These are phyloP conservation scores for Labeo catla DNA, from an alignment of 2,113 vertebrate species.

Conservation along the genomic window DNA sequence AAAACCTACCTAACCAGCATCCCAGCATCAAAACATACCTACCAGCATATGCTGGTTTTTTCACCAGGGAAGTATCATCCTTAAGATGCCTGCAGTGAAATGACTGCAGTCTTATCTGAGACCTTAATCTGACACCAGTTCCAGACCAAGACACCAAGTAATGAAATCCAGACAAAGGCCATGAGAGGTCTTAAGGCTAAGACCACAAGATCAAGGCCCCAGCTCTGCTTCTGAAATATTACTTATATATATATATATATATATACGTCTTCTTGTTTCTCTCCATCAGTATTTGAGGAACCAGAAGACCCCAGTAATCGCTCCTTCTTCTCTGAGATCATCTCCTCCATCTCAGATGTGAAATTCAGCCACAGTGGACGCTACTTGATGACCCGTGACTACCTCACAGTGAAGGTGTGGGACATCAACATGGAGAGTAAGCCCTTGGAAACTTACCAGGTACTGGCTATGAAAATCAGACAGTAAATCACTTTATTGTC, in stretches of 20 bases:
- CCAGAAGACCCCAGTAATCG: conserved; percentile 88
- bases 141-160: not conserved
- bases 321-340: conserved; percentile 91
- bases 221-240: not conserved
- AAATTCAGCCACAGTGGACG: conserved; percentile 91
- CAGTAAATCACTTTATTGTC: not conserved
- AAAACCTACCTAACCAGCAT: too few relatives aligned
- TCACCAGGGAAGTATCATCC: not conserved
- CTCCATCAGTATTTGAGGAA: conserved; percentile 84
- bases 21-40: too few relatives aligned
- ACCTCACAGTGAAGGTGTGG: conserved; percentile 90
- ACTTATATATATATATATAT: not conserved
- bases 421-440: conserved; percentile 91
- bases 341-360: conserved; percentile 91
- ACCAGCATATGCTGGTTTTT: too few relatives aligned
- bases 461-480: conserved; percentile 52
- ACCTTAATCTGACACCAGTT: not conserved
- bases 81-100: not conserved
- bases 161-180: not conserved
- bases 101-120: not conserved
- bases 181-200: not conserved
- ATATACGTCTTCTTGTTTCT: conserved; percentile 22
- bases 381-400: conserved; percentile 90
- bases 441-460: conserved; percentile 90
- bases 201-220: not conserved